Conservation (phyloP, 2,113 vertebrate genomes). For the Pterocles gutturalis region DNA sequence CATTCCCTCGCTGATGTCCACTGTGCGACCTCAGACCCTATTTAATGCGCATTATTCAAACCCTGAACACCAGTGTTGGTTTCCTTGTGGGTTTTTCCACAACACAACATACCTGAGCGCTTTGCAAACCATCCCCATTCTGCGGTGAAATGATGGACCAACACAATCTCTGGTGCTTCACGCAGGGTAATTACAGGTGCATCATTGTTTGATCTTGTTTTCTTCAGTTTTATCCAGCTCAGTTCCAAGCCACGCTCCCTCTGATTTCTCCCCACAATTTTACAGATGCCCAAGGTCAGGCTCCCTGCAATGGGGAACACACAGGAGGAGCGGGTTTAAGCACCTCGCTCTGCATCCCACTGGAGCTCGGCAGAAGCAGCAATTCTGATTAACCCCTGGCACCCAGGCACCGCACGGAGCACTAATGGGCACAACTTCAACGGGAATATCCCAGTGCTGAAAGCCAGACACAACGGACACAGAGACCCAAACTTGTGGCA, state of each 20-base stretch:
- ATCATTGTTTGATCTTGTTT: not conserved
- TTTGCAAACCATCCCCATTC: not conserved
- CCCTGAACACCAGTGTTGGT: accelerated
- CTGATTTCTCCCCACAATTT: not conserved
- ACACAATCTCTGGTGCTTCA: not conserved
- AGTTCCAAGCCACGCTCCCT: not conserved
- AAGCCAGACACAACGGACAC: not conserved
- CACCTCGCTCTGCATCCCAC: accelerated
- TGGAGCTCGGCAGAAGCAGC: not conserved
- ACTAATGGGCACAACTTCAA: accelerated
- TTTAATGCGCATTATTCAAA: accelerated
- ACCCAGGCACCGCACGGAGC: not conserved
- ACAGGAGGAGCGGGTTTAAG: not conserved
- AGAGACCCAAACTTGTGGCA: not conserved
- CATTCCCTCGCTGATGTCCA: not conserved
- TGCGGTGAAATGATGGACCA: accelerated
- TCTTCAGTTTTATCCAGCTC: not conserved
- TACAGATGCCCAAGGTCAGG: too few species aligned
- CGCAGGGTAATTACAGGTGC: not conserved
- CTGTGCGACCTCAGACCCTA: not conserved
- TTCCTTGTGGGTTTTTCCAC: not conserved
- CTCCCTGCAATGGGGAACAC: accelerated
- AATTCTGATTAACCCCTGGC: too few species aligned
- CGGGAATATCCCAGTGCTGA: not conserved
- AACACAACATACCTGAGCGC: accelerated